Conservation (phyloP, 2,797 vertebrate species). For the Pseudomugil gertrudae region DNA sequence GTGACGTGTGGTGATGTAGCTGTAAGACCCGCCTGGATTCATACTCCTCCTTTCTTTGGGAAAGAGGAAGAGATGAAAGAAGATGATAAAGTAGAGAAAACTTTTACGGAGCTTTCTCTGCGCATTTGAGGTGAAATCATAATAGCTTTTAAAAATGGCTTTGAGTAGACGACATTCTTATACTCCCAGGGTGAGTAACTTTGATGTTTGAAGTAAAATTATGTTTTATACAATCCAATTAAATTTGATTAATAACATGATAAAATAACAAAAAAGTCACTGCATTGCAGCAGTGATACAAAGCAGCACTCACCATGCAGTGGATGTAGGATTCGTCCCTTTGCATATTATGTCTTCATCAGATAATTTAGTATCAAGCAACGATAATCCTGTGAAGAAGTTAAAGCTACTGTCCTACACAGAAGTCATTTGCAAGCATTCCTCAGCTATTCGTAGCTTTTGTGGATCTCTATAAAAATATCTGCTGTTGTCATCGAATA, state of each 20-base stretch:
- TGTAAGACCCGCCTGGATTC: conserved; percentile 38
- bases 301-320: conserved; percentile 53
- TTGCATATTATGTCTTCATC: conserved; percentile 18
- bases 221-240: neutral
- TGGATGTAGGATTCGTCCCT: conserved; percentile 4
- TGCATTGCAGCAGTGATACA: neutral
- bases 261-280: neutral
- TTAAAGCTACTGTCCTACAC: neutral
- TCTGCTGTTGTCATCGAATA: neutral
- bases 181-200: conserved; percentile 74
- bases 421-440: neutral
- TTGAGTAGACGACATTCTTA: conserved; percentile 74
- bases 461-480: neutral
- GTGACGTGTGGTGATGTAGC: conserved; percentile 53
- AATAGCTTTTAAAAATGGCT: conserved; percentile 56
- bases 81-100: conserved; percentile 17
- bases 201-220: neutral
- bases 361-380: neutral
- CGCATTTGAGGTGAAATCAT: conserved; percentile 16
- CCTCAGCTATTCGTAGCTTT: neutral
- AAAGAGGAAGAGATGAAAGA: conserved; percentile 20
- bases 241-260: neutral
- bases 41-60: neutral
- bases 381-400: neutral
- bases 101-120: conserved; percentile 9